These are phyloP conservation scores for Geopemphigus sp. DNA, from an alignment of 1,140 invertebrate genomes.

Conservation along the genomic window DNA sequence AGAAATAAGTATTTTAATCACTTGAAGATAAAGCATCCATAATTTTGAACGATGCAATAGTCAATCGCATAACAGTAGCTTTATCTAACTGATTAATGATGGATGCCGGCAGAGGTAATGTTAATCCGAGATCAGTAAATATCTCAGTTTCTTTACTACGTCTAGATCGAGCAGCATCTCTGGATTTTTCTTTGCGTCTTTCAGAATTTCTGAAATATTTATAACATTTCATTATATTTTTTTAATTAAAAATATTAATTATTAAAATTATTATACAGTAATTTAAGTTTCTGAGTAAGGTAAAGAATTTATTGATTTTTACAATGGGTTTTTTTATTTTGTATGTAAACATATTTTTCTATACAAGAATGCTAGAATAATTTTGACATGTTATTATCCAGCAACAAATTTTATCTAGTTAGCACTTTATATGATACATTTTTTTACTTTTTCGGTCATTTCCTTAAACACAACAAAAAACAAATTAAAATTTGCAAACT, in stretches of 20 bases:
- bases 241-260: too few relatives aligned
- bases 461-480: too few relatives aligned
- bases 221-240: conserved; percentile 53
- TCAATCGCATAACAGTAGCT: conserved; percentile 91
- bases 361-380: too few relatives aligned
- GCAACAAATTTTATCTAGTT: too few relatives aligned
- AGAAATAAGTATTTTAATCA: conserved; percentile 59
- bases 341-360: too few relatives aligned
- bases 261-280: background rate
- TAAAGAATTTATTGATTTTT: background rate
- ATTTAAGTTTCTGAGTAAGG: background rate
- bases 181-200: conserved; percentile 93
- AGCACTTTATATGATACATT: too few relatives aligned
- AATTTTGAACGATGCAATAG: conserved; percentile 84
- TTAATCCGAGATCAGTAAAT: conserved; percentile 80
- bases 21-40: conserved; percentile 76
- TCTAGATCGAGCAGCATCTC: conserved; percentile 88
- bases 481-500: too few relatives aligned
- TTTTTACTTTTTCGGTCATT: too few relatives aligned
- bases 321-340: too few relatives aligned
- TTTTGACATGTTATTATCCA: too few relatives aligned
- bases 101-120: conserved; percentile 74
- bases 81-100: conserved; percentile 83
- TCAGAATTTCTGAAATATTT: conserved; percentile 79
- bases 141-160: conserved; percentile 92